A percentile compares a stretch with the other conserved stretches of the same genome.
Evolutionary conservation across 1,140 invertebrate species (phyloP).

Genomic region (Xylocopa sonorina): DNA sequence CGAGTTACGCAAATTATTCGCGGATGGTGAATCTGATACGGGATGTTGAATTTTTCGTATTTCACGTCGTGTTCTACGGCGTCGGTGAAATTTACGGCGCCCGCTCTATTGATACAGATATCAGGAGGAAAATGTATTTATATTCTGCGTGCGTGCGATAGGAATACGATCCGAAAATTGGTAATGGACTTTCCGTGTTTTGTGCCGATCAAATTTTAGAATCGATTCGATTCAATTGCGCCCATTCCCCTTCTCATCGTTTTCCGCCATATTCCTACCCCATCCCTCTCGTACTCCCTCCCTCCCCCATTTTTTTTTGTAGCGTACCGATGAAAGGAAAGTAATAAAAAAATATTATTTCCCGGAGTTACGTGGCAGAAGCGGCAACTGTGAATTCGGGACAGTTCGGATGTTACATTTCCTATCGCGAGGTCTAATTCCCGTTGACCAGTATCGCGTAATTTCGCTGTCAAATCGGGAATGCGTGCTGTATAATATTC

Average conservation of each 20-base stretch:
- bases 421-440: not conserved
- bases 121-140: constrained; percentile 63
- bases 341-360: constrained; percentile 10
- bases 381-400: not conserved
- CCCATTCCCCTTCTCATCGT: not conserved
- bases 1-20: constrained; percentile 25
- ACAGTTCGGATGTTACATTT: constrained; percentile 8
- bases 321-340: constrained; percentile 6
- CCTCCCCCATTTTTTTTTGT: not conserved
- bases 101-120: constrained; percentile 61
- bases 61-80: constrained; percentile 12
- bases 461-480: constrained; percentile 25
- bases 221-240: constrained; percentile 45
- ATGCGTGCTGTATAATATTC: constrained; percentile 49
- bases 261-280: too few relatives aligned
- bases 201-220: constrained; percentile 55
- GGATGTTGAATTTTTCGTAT: constrained; percentile 28
- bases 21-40: constrained; percentile 24
- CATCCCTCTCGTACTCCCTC: too few relatives aligned
- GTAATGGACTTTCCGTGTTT: constrained; percentile 75
- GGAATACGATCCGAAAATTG: constrained; percentile 68
- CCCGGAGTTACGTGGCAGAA: not conserved
- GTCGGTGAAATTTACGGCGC: constrained; percentile 27
- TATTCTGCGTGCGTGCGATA: constrained; percentile 54
- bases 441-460: constrained; percentile 7